phyloP scores from a whole-genome alignment of 1,140 invertebrate genomes.

The Andrena cerasifolii region DNA sequence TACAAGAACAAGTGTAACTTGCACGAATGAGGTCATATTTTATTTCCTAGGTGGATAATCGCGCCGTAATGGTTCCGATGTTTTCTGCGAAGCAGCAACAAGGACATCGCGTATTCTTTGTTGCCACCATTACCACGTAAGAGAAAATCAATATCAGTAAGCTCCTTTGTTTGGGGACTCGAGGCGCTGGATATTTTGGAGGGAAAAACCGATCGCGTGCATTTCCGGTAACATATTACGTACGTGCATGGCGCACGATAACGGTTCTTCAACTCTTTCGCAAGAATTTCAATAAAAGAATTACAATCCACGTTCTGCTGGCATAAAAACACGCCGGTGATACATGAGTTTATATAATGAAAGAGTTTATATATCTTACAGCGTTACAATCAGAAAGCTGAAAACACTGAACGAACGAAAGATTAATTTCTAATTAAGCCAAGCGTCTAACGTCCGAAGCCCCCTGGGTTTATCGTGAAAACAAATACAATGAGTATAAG shows the following conservation, averaged over 20 bases:
- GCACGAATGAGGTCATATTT: not conserved
- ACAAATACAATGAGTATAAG: not conserved
- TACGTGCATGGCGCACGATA: too few relatives aligned
- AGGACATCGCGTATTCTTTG: slow-evolving; percentile 69
- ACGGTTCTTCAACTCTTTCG: too few relatives aligned
- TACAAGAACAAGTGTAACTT: not conserved
- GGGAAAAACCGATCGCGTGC: slow-evolving; percentile 39
- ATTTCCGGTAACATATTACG: not conserved
- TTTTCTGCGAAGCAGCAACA: slow-evolving; percentile 27
- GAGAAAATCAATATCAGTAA: slow-evolving; percentile 78
- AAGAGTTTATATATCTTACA: too few relatives aligned
- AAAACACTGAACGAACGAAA: not conserved
- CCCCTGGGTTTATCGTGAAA: not conserved
- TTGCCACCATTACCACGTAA: slow-evolving; percentile 63
- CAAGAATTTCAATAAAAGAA: too few relatives aligned
- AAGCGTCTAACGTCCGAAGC: not conserved
- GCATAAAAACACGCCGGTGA: too few relatives aligned
- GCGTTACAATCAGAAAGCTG: too few relatives aligned
- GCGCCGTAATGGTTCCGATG: not conserved
- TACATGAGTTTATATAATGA: not conserved
- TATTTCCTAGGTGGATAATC: slow-evolving; percentile 3
- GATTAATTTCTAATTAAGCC: not conserved
- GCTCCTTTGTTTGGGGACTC: slow-evolving; percentile 74
- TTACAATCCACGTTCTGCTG: too few relatives aligned
- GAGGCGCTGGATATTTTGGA: slow-evolving; percentile 64